A percentile compares a stretch with the other conserved stretches of the same genome.
Conservation (phyloP, 2,113 vertebrate species). For the Aegotheles bennettii region DNA sequence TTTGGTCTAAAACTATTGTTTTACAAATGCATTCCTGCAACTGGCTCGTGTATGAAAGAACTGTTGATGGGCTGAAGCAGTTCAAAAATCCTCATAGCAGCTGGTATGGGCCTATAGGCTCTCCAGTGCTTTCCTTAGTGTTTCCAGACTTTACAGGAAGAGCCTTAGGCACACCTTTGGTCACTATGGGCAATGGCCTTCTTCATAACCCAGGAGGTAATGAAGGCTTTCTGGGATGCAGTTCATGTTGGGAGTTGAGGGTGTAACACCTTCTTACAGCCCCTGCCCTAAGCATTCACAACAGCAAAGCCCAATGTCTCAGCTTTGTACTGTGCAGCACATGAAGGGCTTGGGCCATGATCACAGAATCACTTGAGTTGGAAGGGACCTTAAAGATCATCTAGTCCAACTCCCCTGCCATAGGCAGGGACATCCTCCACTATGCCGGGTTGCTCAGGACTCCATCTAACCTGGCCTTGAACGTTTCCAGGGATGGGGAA, state of each 20-base stretch:
- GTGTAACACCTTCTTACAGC: not conserved
- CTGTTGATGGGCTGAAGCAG: not conserved
- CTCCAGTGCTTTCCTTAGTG: not conserved
- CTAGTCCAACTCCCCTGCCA: no score
- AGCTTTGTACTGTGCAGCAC: not conserved
- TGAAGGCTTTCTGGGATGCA: not conserved
- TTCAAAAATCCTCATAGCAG: not conserved
- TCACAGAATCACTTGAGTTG: no score
- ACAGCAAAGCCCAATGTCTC: accelerated
- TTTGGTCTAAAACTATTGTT: not conserved
- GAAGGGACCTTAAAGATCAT: no score
- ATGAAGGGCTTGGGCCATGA: accelerated
- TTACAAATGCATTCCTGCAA: not conserved
- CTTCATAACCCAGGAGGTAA: not conserved
- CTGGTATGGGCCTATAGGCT: not conserved
- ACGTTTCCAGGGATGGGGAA: no score
- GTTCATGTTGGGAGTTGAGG: not conserved
- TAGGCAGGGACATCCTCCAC: no score
- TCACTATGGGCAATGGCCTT: not conserved
- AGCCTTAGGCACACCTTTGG: not conserved
- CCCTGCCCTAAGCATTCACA: not conserved
- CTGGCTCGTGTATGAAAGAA: not conserved
- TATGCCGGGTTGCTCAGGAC: no score
- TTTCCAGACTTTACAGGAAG: not conserved
- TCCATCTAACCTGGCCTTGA: no score